Percentiles rank a stretch among this genome's conserved stretches.
phyloP scores from a whole-genome alignment of 2,888 invertebrate genomes.

The Eupithecia vulgata region DNA sequence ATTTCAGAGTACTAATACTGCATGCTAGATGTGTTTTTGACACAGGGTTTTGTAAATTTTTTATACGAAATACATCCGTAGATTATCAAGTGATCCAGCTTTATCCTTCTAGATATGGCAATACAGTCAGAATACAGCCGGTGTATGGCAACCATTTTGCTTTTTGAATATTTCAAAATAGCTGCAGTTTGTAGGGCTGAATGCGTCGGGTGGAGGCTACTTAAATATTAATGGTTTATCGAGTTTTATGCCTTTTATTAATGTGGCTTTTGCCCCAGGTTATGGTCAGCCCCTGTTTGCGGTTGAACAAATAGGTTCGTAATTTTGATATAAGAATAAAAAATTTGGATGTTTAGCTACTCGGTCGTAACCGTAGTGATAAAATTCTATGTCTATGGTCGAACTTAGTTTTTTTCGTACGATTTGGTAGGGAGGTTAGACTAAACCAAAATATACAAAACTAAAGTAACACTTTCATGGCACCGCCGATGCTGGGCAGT shows the following conservation, averaged over 20 bases:
- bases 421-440: too few species aligned
- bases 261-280: conserved; percentile 2
- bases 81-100: conserved; percentile 11
- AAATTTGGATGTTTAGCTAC: not conserved
- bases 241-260: conserved; percentile 7
- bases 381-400: too few species aligned
- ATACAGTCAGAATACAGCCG: conserved; percentile 39
- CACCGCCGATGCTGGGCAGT: too few species aligned
- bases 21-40: too few species aligned
- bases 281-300: not conserved
- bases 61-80: too few species aligned
- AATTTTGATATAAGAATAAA: not conserved
- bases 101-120: not conserved
- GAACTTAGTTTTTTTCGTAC: too few species aligned
- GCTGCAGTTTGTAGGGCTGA: conserved; percentile 36
- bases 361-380: not conserved
- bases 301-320: not conserved
- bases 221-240: conserved; percentile 28
- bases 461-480: too few species aligned
- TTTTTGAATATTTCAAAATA: conserved; percentile 53
- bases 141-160: conserved; percentile 52
- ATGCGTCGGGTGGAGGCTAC: conserved; percentile 23
- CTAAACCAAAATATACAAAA: too few species aligned
- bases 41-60: too few species aligned
- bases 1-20: too few species aligned